Conservation (phyloP, 2,797 vertebrate species). For the Somateria mollissima region DNA sequence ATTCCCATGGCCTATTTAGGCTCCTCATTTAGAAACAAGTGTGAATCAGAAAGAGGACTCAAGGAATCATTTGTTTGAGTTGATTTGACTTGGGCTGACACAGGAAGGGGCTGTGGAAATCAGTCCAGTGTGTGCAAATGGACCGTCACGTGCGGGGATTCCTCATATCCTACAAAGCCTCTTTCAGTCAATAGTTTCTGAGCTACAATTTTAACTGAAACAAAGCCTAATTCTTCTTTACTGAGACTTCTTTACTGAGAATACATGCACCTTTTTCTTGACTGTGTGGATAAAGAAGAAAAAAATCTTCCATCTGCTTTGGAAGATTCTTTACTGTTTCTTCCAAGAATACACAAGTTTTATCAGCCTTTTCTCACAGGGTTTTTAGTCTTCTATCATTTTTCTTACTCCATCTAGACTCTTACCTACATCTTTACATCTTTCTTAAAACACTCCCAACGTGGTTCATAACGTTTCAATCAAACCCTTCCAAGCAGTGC, state of each 20-base stretch:
- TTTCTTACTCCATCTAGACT: neutral
- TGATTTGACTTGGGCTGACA: rapidly evolving
- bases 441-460: neutral
- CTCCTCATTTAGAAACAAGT: neutral
- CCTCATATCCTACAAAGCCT: neutral
- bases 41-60: neutral
- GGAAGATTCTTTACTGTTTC: neutral
- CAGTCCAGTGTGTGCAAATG: neutral
- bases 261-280: neutral
- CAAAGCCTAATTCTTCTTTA: neutral
- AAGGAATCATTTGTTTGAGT: neutral
- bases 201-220: neutral
- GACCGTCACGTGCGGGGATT: neutral
- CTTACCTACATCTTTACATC: neutral
- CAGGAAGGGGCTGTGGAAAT: neutral
- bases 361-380: neutral
- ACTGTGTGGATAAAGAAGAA: neutral
- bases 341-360: neutral
- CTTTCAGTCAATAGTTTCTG: neutral
- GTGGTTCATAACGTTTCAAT: neutral
- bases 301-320: neutral
- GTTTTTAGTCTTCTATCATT: neutral
- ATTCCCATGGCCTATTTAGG: neutral
- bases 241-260: neutral
- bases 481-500: neutral